Conservation (phyloP, 2,797 vertebrate species). For the Falco biarmicus region DNA sequence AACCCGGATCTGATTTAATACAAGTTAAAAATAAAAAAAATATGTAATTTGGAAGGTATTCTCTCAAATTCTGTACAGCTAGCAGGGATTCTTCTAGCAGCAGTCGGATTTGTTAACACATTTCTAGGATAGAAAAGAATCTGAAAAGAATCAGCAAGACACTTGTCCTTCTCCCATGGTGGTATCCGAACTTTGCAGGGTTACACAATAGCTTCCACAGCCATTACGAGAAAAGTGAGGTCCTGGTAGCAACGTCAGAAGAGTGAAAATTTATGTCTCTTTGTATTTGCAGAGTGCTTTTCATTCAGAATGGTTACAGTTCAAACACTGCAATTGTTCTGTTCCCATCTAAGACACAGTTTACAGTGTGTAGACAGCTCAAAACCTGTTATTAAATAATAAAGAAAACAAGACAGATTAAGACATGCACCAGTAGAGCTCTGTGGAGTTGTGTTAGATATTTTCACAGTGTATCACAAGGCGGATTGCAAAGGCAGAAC, state of each 20-base stretch:
- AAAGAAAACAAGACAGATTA: not conserved
- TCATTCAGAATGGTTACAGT: not conserved
- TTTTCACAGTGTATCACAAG: not conserved
- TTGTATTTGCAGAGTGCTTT: not conserved
- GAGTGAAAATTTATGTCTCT: not conserved
- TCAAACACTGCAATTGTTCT: not conserved
- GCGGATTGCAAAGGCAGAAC: not conserved
- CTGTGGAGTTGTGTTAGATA: not conserved
- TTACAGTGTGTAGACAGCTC: not conserved
- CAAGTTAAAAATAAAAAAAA: not conserved
- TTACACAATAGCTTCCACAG: not conserved
- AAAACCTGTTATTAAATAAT: not conserved
- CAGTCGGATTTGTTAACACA: not conserved
- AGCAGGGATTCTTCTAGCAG: not conserved
- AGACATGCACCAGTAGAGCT: not conserved
- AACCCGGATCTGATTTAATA: not conserved
- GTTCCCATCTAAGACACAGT: not conserved
- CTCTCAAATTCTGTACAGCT: not conserved
- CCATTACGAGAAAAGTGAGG: not conserved
- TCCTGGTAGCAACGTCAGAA: not conserved
- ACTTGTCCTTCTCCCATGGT: not conserved
- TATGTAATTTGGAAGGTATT: not conserved
- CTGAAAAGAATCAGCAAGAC: not conserved
- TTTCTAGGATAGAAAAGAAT: not conserved
- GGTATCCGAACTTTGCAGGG: not conserved